Base-by-base conservation (phyloP, 2,797 vertebrate genomes). In the Acridotheres tristis region DNA sequence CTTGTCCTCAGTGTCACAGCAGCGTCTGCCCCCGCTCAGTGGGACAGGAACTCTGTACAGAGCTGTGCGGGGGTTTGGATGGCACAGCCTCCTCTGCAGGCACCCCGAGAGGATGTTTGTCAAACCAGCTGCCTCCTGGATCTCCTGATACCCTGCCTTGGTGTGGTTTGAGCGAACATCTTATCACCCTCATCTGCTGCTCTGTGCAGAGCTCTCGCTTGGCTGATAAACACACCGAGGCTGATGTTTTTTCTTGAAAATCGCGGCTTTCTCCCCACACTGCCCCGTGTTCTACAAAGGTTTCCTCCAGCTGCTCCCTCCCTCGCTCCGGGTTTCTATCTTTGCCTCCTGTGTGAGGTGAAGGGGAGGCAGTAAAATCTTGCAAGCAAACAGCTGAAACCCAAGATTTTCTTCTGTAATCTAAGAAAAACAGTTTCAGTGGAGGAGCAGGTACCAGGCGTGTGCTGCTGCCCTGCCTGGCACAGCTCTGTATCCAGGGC, bases 31-130 rank as follows among this genome's bases (percentile, higher is more conserved):
- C 78, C 79, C 38, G 9, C 77, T 27, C 43, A 48, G 65, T 0
- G 1, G 53, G 27, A 7, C 76, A 69, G 87, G 55, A 89, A 19
- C 73, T 36, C 48, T 50, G 1, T 32, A 32, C 85, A 71, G 85
- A 74, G 61, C 17, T 0, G 1, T 0, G n/a, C n/a, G 23, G 34
- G 36, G 20, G 63, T 55, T 45, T 32, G 81, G 47, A 9, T 32
- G 83, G 83, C 65, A 16, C 4, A 4, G 0, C 12, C 55, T 54
- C 30, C 90, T 66, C 62, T 42, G 32, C 9, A 10, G 89, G 88
- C n/a, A 2, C 48, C 55, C 77, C 5, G 36, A 58, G 90, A 96
- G 91, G 96, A 96, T 96, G 93, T 96, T 96, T 96, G 94, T 97
- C 90, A 95, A 61, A 84, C 23, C 50, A 73, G 81, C 84, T 71